These are phyloP conservation scores for Martes flavigula DNA, from an alignment of 2,797 vertebrate species.

Conservation along the genomic window DNA sequence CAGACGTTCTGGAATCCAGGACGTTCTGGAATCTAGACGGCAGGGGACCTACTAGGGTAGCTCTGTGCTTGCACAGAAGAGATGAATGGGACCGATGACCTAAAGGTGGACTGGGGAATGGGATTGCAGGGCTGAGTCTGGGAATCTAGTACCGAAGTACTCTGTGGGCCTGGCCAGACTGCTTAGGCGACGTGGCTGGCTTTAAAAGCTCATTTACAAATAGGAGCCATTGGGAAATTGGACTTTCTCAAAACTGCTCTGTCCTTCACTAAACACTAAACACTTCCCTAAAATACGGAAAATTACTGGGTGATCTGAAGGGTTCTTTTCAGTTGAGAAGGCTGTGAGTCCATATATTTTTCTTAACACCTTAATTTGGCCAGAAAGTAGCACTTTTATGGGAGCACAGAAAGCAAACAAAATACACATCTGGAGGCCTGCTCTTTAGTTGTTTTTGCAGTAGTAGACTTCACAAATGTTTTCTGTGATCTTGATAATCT, in stretches of 20 bases:
- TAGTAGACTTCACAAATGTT: constrained; percentile 24
- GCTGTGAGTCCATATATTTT: not conserved
- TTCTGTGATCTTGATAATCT: constrained; percentile 28
- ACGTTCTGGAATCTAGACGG: not conserved
- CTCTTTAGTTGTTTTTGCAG: not conserved
- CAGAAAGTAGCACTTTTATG: not conserved
- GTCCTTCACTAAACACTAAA: not conserved
- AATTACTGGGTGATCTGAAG: not conserved
- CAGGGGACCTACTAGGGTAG: not conserved
- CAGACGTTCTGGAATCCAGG: not conserved
- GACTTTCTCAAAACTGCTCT: not conserved
- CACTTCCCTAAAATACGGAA: not conserved
- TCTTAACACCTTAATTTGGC: not conserved
- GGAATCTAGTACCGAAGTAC: not conserved
- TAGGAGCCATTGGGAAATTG: not conserved
- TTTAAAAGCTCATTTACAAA: not conserved
- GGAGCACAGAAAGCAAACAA: not conserved
- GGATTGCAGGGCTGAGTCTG: not conserved
- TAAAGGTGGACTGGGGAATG: not conserved
- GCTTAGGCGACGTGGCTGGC: not conserved
- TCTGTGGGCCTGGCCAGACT: not conserved
- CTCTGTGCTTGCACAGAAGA: not conserved
- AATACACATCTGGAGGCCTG: not conserved
- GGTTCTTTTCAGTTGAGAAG: not conserved
- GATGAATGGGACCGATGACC: not conserved